Conservation (phyloP, 2,888 invertebrate genomes). For the Ophonus ardosiacus region DNA sequence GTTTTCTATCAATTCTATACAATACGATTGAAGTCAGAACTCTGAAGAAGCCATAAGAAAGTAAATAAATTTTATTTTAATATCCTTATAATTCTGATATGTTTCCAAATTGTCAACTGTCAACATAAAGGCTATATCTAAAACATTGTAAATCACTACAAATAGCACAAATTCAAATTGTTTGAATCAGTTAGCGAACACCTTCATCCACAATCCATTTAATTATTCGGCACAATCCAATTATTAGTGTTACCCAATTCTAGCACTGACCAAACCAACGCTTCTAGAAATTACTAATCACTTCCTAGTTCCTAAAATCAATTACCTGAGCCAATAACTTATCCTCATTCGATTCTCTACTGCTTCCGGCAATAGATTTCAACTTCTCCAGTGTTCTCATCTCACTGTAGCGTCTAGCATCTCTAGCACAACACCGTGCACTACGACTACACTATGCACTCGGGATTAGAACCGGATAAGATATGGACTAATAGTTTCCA, state of each 20-base stretch:
- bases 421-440: neutral
- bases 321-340: conserved; percentile 45
- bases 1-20: no score
- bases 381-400: conserved; percentile 30
- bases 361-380: conserved; percentile 43
- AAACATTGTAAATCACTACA: no score
- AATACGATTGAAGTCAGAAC: no score
- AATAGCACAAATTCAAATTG: no score
- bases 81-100: no score
- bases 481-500: neutral
- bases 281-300: conserved; percentile 17
- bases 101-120: no score
- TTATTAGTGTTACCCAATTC: neutral
- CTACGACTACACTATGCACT: conserved; percentile 7
- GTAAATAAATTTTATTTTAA: no score
- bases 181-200: neutral
- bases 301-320: neutral
- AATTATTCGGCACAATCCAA: neutral
- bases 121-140: no score
- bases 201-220: neutral
- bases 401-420: conserved; percentile 8
- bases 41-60: no score
- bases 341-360: conserved; percentile 23
- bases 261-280: neutral
- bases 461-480: neutral